These are phyloP conservation scores for Grus americana DNA, from an alignment of 2,113 vertebrate species.

Conservation along the genomic window DNA sequence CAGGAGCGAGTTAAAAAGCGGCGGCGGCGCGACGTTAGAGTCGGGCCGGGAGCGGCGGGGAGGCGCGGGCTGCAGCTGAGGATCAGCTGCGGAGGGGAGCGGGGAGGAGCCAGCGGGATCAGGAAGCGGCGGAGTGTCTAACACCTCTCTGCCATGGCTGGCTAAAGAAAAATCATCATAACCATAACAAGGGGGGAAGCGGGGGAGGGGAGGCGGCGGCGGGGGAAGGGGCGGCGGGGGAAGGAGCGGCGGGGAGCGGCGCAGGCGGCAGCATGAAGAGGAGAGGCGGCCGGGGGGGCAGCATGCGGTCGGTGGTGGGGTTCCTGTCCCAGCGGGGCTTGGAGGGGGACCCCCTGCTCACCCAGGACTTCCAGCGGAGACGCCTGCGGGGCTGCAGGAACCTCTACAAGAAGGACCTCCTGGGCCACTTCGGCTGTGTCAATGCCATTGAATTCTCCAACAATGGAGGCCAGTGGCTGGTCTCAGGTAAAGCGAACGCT, in stretches of 20 bases:
- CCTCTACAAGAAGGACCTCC: slow-evolving; percentile 95
- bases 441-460: slow-evolving; percentile 99
- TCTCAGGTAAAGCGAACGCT: slow-evolving; percentile 86
- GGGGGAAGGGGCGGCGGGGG: slow-evolving; percentile 34
- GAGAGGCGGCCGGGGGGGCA: slow-evolving; percentile 83
- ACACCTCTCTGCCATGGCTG: slow-evolving; percentile 77
- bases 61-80: slow-evolving; percentile 67
- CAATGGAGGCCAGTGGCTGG: slow-evolving; percentile 96
- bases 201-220: slow-evolving; percentile 48
- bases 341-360: slow-evolving; percentile 88
- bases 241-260: background rate
- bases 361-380: slow-evolving; percentile 93
- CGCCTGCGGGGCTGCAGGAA: slow-evolving; percentile 91
- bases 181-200: slow-evolving; percentile 61
- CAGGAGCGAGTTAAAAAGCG: background rate
- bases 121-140: slow-evolving; percentile 75
- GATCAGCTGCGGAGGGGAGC: slow-evolving; percentile 75
- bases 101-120: slow-evolving; percentile 69
- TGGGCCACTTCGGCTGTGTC: slow-evolving; percentile 98
- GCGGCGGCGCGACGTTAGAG: background rate
- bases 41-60: slow-evolving; percentile 35
- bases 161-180: slow-evolving; percentile 72
- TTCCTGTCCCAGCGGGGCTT: slow-evolving; percentile 93
- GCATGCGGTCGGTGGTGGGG: slow-evolving; percentile 92
- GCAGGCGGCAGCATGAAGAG: slow-evolving; percentile 79